These are phyloP conservation scores for Lepus townsendii DNA, from an alignment of 2,797 vertebrate species.

Conservation along the genomic window DNA sequence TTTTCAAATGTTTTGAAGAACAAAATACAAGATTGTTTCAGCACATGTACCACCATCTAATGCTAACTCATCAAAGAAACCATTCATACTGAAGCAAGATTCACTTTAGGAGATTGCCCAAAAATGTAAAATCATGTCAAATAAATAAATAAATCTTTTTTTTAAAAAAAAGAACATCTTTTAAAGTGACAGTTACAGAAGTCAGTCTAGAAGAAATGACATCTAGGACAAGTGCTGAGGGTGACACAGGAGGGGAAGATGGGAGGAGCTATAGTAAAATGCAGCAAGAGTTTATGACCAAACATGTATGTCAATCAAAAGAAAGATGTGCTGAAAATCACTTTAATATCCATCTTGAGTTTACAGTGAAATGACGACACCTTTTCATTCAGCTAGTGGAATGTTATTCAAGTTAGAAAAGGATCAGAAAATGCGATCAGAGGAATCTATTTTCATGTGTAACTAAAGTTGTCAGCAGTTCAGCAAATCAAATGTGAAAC, in stretches of 20 bases:
- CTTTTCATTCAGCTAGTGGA: background rate
- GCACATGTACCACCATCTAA: background rate
- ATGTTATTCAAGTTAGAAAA: background rate
- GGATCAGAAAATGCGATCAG: background rate
- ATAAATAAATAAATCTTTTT: no score
- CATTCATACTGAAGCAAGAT: constrained; percentile 8
- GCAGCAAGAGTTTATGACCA: background rate
- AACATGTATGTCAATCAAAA: background rate
- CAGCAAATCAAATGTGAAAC: background rate
- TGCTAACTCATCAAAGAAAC: background rate
- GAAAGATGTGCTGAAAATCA: background rate
- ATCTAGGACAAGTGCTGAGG: background rate
- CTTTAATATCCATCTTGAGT: background rate
- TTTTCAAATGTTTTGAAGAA: background rate
- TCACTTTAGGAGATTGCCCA: background rate
- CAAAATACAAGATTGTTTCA: background rate
- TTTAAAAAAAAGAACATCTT: background rate
- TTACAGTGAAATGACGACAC: background rate
- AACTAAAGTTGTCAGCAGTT: background rate
- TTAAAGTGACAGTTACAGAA: background rate
- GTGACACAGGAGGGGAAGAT: background rate
- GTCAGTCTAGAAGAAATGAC: background rate
- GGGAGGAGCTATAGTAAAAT: background rate
- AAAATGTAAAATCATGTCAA: background rate
- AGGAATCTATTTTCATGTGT: background rate